Evolutionary conservation across 2,113 vertebrate species (phyloP), one percentile per base, ranked within the genome.

Genomic region (Ramphastos sulfuratus): DNA sequence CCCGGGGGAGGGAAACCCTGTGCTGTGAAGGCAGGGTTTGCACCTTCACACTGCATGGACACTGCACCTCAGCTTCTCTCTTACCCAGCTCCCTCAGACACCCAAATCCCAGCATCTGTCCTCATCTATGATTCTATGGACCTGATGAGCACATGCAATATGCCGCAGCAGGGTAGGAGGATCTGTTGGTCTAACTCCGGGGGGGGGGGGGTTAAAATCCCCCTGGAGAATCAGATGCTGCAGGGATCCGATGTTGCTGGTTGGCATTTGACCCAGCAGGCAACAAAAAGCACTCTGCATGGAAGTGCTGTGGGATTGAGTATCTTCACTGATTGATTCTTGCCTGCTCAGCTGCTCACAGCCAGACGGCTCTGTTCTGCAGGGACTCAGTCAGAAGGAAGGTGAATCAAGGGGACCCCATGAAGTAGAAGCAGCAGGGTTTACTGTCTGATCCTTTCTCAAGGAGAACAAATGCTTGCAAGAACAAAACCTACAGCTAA

Each of bases 341-440:
- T 25, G 63, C 61, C 42, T 63, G 52, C 52, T 24, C 0, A 33
- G 65, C 61, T 52, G 76, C 79, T 35, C 35, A 50, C 12, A 59
- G n/a, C 33, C 21, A 18, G 1, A 14, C 2, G 1, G 2, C 60
- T 59, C 35, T 37, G 37, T 37, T 61, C 2, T 2, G 15, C 39
- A 52, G 25, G 24, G 65, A 60, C 27, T 35, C 37, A 75, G 64
- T 16, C 14, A 25, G 55, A 77, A 24, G 13, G 9, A 35, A 56
- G 25, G 15, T 6, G 19, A 66, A 66, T 85, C 59, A 35, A 58
- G 37, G 21, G n/a, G 28, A 30, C 42, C 12, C 52, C 37, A 10
- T 2, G 4, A 76, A 35, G 21, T 5, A 72, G 48, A 50, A 87
- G 44, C n/a, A 70, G 21, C 0, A 10, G 13, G 2, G n/a, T 54